Conservation (phyloP, 2,113 vertebrate genomes). For the Trichechus manatus region DNA sequence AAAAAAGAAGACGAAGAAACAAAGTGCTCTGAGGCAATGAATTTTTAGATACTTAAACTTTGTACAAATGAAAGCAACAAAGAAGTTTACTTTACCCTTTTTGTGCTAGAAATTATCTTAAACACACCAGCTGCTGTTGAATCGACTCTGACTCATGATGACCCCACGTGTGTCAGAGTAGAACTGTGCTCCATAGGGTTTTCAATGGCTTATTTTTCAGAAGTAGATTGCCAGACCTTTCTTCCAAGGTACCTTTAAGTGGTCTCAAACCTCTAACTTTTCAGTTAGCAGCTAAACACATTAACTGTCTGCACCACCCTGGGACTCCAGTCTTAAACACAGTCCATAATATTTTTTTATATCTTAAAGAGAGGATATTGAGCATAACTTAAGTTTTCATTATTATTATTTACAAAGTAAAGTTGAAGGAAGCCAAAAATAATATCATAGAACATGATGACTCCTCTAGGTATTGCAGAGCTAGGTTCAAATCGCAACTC, state of each 20-base stretch:
- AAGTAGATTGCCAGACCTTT: not conserved
- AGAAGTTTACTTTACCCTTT: not conserved
- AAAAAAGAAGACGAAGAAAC: not conserved
- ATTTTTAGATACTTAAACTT: slow-evolving; percentile 8
- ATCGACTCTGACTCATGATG: not conserved
- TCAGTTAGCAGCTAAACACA: not conserved
- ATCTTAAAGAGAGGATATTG: not conserved
- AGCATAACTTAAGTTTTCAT: not conserved
- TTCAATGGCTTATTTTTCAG: not conserved
- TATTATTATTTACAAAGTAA: slow-evolving; percentile 13
- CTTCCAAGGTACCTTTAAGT: not conserved
- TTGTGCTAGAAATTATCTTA: not conserved
- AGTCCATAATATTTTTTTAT: not conserved
- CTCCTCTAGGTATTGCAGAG: not conserved
- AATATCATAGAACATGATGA: not conserved
- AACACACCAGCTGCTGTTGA: not conserved
- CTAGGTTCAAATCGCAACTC: not conserved
- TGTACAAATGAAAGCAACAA: not conserved
- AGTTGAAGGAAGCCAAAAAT: not conserved
- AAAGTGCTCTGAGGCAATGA: not conserved
- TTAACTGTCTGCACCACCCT: not conserved
- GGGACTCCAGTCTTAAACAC: not conserved
- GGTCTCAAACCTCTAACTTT: not conserved
- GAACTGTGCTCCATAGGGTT: not conserved
- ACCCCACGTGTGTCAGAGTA: not conserved